These are phyloP conservation scores for Ametastegia equiseti DNA, from an alignment of 2,888 invertebrate species.

Conservation along the genomic window DNA sequence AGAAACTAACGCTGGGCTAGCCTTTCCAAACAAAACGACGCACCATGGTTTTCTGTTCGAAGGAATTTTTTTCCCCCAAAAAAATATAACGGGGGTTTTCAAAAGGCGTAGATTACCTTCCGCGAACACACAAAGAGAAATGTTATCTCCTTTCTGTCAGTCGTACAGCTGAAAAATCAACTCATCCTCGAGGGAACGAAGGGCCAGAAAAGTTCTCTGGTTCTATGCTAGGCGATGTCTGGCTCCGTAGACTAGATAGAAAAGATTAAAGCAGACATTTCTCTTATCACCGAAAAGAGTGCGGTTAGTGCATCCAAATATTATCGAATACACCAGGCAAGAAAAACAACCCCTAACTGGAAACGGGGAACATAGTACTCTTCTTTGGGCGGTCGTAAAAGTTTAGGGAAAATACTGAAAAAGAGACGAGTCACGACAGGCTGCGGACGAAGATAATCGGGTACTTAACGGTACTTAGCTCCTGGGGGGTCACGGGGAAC, in stretches of 20 bases:
- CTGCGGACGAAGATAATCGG: conserved; percentile 44
- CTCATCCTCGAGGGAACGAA: background rate
- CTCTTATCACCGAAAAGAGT: conserved; percentile 26
- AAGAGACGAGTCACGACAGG: conserved; percentile 32
- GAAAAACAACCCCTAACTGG: conserved; percentile 14
- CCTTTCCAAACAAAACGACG: conserved; percentile 59
- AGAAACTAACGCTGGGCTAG: conserved; percentile 58
- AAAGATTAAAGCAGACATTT: background rate
- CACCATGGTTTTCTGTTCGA: conserved; percentile 30
- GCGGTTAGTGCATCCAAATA: conserved; percentile 27
- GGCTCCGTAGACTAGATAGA: conserved; percentile 10
- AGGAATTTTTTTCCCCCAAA: background rate
- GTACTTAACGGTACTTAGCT: conserved; percentile 42
- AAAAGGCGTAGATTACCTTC: background rate
- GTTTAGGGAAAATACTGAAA: conserved; percentile 26
- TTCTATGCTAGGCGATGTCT: conserved; percentile 5
- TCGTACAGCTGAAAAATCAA: conserved; percentile 6
- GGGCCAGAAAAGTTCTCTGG: background rate
- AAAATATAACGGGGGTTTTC: background rate
- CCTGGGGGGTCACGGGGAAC: conserved; percentile 34
- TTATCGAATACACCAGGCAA: conserved; percentile 38
- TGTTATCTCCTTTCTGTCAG: conserved; percentile 22
- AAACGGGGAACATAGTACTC: background rate
- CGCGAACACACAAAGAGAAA: conserved; percentile 5
- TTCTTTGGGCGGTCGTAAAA: conserved; percentile 45